Conservation (phyloP, 2,888 invertebrate species). For the Drosophila vallismaia region DNA sequence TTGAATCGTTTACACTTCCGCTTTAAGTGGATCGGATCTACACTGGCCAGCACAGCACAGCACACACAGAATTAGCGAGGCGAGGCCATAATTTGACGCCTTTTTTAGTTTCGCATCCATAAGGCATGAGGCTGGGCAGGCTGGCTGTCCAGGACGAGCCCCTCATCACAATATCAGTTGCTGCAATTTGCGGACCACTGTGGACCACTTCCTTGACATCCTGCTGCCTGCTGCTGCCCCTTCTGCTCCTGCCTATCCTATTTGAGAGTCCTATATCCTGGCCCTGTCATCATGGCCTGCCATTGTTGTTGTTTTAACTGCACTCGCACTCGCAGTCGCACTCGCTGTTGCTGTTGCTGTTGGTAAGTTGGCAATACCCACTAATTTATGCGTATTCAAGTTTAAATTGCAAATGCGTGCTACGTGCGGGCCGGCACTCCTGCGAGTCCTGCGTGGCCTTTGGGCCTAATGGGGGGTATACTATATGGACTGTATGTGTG, state of each 20-base stretch:
- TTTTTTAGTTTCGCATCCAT: conserved; percentile 21
- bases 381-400: conserved; percentile 76
- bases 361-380: conserved; percentile 53
- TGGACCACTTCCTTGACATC: conserved; percentile 9
- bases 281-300: conserved; percentile 36
- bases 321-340: neutral
- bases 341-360: conserved; percentile 13
- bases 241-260: neutral
- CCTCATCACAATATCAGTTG: conserved; percentile 32
- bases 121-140: neutral
- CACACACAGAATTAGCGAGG: neutral
- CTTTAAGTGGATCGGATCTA: neutral
- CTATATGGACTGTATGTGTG: neutral
- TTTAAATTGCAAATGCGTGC: conserved; percentile 75
- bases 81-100: conserved; percentile 9
- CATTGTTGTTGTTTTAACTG: conserved; percentile 8
- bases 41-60: neutral
- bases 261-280: conserved; percentile 8
- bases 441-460: conserved; percentile 3
- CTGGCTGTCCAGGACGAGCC: neutral
- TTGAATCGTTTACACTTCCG: neutral
- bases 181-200: conserved; percentile 38
- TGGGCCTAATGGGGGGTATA: conserved; percentile 5
- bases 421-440: conserved; percentile 36
- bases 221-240: neutral